Evolutionary conservation across 2,888 invertebrate genomes (phyloP).

Genomic region (Campoplex capitator): DNA sequence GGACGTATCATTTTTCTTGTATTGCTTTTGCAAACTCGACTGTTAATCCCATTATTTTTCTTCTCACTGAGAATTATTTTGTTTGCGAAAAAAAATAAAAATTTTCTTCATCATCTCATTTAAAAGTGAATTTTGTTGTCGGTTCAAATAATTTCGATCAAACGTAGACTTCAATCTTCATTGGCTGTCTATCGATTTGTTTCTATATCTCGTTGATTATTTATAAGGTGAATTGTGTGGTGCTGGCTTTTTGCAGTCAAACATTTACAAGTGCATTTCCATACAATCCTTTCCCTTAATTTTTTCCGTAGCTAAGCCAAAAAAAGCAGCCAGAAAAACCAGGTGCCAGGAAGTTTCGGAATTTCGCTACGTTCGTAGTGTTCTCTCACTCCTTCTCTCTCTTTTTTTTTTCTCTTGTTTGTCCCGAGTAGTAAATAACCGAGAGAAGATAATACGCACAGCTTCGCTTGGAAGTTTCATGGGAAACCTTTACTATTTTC

Average conservation of each 20-base stretch:
- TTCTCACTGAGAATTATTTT: too few species aligned
- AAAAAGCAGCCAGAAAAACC: conserved; percentile 39
- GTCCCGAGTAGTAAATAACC: neutral
- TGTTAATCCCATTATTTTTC: neutral
- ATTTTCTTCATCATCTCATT: too few species aligned
- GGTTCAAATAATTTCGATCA: neutral
- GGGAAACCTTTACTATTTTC: conserved; percentile 18
- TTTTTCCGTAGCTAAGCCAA: neutral
- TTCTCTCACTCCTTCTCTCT: conserved; percentile 23
- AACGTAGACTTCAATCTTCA: neutral
- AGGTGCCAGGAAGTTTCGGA: conserved; percentile 59
- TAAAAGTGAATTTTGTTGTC: too few species aligned
- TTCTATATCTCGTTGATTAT: neutral
- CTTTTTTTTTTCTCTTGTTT: conserved; percentile 2
- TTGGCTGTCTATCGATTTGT: neutral
- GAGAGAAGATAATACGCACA: conserved; percentile 48
- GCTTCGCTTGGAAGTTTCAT: conserved; percentile 34
- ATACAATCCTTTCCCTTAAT: neutral
- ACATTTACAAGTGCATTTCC: neutral
- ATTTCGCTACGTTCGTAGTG: conserved; percentile 26
- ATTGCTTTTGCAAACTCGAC: neutral
- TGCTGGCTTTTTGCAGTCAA: neutral
- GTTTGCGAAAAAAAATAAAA: too few species aligned
- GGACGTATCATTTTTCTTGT: neutral
- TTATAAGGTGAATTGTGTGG: neutral